Evolutionary conservation across 1,140 invertebrate species (phyloP), one percentile per base, ranked within the genome.

Genomic region (Coelopa frigida): DNA sequence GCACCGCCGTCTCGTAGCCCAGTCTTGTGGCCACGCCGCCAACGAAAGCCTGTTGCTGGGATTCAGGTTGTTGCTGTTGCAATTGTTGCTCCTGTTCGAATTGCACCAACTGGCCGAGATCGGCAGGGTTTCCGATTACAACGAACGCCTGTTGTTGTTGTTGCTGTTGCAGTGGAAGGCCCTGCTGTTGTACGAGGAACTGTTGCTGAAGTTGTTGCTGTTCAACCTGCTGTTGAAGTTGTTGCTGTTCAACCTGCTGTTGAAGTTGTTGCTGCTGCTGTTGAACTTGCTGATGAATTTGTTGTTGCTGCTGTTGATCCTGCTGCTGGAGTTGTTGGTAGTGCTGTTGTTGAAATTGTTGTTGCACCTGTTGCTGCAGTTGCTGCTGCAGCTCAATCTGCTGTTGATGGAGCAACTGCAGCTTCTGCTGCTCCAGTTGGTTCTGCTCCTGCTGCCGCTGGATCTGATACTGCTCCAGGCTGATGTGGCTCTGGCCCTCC

Each of bases 301-400:
- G 4, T 17, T 41, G 23, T 36, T 36, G 33, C 7, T 36, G 21
- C 8, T 18, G 3, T 3, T 18, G 17, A 8, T 36, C 15, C 3
- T 15, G 33, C 14, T 43, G 27, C 21, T 32, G 26, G 10, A 8
- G 11, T 33, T 33, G 42, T 15, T 44, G 42, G 8, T 47, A 38
- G 23, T 40, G 4, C 15, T 17, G 1, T n/a, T n/a, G n/a, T n/a
- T n/a, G n/a, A n/a, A n/a, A n/a, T n/a, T n/a, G n/a, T n/a, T n/a
- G n/a, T n/a, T n/a, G n/a, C n/a, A n/a, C n/a, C n/a, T n/a, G n/a
- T n/a, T n/a, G n/a, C n/a, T n/a, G n/a, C n/a, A n/a, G n/a, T n/a
- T n/a, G n/a, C n/a, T n/a, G n/a, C n/a, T n/a, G n/a, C n/a, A n/a
- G n/a, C n/a, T n/a, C n/a, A n/a, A n/a, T n/a, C n/a, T n/a, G n/a